Evolutionary conservation across 2,797 vertebrate genomes (phyloP), one percentile per base, ranked within the genome.

Genomic region (Hozukius guyotensis): DNA sequence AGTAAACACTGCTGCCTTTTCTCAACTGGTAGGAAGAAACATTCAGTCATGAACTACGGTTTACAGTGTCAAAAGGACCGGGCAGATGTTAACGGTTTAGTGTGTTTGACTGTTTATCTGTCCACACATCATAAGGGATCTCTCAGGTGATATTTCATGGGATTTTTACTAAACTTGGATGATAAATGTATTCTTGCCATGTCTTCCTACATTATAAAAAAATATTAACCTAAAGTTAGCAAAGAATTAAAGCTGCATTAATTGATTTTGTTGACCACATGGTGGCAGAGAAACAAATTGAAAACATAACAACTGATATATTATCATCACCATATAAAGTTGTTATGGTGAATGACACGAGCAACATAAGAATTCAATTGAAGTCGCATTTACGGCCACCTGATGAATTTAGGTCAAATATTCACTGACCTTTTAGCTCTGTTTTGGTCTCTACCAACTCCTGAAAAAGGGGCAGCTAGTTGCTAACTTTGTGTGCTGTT

Each of bases 1-100:
- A 63, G 75, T 82, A 87, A 85, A 86, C 84, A 78, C 80, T 62
- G 83, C 72, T 66, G 81, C 70, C 76, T 86, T 80, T 66, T 82
- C 83, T 83, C 64, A 64, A 34, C 42, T 8, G 53, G 22, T 8
- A 64, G 56, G 67, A 60, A 68, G 82, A 73, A 59, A 68, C 64
- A 60, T 63, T 71, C 53, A 57, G 66, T 42, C 42, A 11, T 14
- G 60, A 14, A 77, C 4, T 57, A 59, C 57, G 6, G 49, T 38
- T 69, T 53, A 71, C 38, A 16, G 6, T 13, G 22, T 62, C 63
- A 46, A 52, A 84, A 7, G 25, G 55, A 59, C 64, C 27, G 0
- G 2, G 8, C 49, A 6, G 52, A 66, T 24, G 31, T 22, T 49
- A 55, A 68, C 59, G 7, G 62, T 22, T 69, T 5, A 36, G 16